phyloP scores from a whole-genome alignment of 2,797 vertebrate species.

The Rousettus madagascariensis region DNA sequence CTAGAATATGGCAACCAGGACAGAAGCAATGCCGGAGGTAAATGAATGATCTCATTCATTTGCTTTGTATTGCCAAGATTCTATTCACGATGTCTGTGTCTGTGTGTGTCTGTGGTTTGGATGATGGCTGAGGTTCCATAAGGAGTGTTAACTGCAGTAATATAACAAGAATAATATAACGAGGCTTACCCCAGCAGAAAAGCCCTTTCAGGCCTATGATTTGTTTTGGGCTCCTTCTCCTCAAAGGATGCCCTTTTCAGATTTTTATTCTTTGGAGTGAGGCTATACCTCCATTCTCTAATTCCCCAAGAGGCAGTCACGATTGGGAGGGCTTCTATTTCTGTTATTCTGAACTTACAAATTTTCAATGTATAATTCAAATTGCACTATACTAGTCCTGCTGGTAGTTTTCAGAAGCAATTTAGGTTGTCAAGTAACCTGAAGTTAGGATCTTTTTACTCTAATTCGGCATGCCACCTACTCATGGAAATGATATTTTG shows the following conservation, averaged over 20 bases:
- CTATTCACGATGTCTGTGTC: background rate
- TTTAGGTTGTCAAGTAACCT: slow-evolving; percentile 51
- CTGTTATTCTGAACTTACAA: slow-evolving; percentile 61
- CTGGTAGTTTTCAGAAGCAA: slow-evolving; percentile 66
- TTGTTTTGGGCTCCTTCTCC: background rate
- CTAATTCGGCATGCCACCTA: background rate
- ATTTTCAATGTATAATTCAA: slow-evolving; percentile 78
- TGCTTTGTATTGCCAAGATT: background rate
- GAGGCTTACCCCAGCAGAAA: background rate
- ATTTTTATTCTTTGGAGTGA: background rate
- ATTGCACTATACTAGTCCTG: slow-evolving; percentile 70
- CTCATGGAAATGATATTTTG: background rate
- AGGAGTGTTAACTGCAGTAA: background rate
- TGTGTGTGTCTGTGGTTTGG: background rate
- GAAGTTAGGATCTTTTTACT: slow-evolving; percentile 49
- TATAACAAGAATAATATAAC: background rate
- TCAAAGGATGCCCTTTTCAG: background rate
- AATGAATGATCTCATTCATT: background rate
- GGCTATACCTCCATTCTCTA: background rate
- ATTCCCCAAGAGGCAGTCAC: background rate
- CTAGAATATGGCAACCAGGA: background rate
- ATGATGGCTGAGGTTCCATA: background rate
- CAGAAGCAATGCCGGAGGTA: background rate
- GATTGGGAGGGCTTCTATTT: background rate
- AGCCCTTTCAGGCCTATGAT: background rate